phyloP scores from a whole-genome alignment of 2,888 invertebrate species.

The Pharmacophagus antenor region DNA sequence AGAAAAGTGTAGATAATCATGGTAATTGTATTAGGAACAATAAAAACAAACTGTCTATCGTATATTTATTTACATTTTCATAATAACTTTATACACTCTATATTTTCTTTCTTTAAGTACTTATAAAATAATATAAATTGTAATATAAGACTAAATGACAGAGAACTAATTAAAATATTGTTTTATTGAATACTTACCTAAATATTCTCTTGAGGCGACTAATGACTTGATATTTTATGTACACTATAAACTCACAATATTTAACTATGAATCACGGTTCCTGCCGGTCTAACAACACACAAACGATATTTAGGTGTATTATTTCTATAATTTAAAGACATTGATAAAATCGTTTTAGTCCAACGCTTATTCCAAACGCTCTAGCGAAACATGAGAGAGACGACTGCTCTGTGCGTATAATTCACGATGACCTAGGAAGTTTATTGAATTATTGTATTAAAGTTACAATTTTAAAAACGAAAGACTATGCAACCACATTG shows the following conservation, averaged over 20 bases:
- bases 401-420: slow-evolving; percentile 12
- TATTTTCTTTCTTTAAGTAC: too few species aligned
- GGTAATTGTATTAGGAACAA: too few species aligned
- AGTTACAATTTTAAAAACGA: slow-evolving; percentile 28
- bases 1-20: too few species aligned
- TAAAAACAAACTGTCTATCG: too few species aligned
- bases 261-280: slow-evolving; percentile 34
- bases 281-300: slow-evolving; percentile 28
- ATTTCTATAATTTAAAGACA: slow-evolving; percentile 7
- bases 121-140: too few species aligned
- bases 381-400: slow-evolving; percentile 10
- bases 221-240: slow-evolving; percentile 75
- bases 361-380: slow-evolving; percentile 18
- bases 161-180: not conserved
- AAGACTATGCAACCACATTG: not conserved
- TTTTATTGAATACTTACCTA: slow-evolving; percentile 57
- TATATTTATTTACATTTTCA: too few species aligned
- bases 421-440: slow-evolving; percentile 58
- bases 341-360: slow-evolving; percentile 2
- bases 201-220: slow-evolving; percentile 80
- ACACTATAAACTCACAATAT: slow-evolving; percentile 56
- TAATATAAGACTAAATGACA: too few species aligned
- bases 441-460: slow-evolving; percentile 56
- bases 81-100: too few species aligned
- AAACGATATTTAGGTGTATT: slow-evolving; percentile 7